phyloP scores from a whole-genome alignment of 2,888 invertebrate genomes.

The Lottia gigantea region DNA sequence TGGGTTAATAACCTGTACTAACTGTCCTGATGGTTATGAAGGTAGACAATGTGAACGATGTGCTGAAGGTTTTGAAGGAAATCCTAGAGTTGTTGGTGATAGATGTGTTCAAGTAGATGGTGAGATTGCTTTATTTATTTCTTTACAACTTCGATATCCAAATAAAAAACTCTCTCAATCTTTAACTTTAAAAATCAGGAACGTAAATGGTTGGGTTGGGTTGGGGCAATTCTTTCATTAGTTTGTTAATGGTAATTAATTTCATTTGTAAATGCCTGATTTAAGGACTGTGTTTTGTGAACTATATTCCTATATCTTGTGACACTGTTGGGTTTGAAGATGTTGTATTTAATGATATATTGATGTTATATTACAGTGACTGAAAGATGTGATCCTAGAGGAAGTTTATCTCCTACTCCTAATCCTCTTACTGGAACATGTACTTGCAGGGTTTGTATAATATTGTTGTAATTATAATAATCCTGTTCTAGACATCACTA shows the following conservation, averaged over 20 bases:
- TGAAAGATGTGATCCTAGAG: conserved; percentile 78
- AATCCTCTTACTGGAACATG: conserved; percentile 74
- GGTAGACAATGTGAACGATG: conserved; percentile 89
- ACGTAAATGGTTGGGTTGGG: not conserved
- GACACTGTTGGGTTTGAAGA: too few species aligned
- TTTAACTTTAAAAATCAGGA: not conserved
- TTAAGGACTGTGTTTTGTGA: too few species aligned
- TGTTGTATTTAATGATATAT: not conserved
- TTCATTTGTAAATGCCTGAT: not conserved
- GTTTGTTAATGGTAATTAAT: too few species aligned
- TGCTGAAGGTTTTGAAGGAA: conserved; percentile 80
- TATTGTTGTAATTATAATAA: not conserved
- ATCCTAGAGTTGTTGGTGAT: conserved; percentile 77
- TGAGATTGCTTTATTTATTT: conserved; percentile 20
- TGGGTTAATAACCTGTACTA: conserved; percentile 80
- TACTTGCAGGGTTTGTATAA: conserved; percentile 76
- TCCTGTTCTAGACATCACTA: too few species aligned
- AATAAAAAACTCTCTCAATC: not conserved
- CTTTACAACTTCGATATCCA: not conserved
- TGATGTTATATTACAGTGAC: not conserved
- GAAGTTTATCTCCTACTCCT: conserved; percentile 74
- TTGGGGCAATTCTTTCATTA: not conserved
- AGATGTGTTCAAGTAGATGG: conserved; percentile 73
- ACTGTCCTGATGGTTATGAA: conserved; percentile 83
- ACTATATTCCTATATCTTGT: too few species aligned